phyloP scores from a whole-genome alignment of 1,140 invertebrate genomes.

The Zaprionus camerounensis region DNA sequence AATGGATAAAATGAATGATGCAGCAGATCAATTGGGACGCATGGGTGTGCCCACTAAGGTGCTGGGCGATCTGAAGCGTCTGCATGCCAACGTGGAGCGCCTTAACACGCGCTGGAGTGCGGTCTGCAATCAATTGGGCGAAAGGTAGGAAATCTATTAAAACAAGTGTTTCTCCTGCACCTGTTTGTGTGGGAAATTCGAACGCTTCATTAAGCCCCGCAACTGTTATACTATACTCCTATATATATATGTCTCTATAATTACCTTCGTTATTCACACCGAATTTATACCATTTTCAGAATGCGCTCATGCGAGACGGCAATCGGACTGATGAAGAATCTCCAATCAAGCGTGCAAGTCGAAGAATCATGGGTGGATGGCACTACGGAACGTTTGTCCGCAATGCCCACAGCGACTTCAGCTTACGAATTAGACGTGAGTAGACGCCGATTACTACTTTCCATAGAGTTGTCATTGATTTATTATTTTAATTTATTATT shows the following conservation, averaged over 20 bases:
- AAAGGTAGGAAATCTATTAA: conserved; percentile 87
- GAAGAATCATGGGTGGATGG: conserved; percentile 95
- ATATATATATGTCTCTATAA: conserved; percentile 8
- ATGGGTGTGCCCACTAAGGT: conserved; percentile 88
- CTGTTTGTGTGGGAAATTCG: background rate
- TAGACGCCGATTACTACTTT: conserved; percentile 39
- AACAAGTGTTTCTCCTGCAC: background rate
- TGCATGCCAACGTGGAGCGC: conserved; percentile 96
- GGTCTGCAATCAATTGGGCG: conserved; percentile 94
- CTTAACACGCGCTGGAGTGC: conserved; percentile 95
- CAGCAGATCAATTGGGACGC: conserved; percentile 93
- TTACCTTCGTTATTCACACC: conserved; percentile 45
- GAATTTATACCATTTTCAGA: conserved; percentile 84
- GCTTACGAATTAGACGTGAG: conserved; percentile 84
- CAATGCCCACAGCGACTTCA: conserved; percentile 83
- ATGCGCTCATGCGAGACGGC: conserved; percentile 93
- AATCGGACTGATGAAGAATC: conserved; percentile 93
- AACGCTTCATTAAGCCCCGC: conserved; percentile 25
- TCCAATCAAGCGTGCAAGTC: conserved; percentile 92
- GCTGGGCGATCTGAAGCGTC: conserved; percentile 93
- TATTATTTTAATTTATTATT: conserved; percentile 43
- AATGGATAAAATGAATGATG: conserved; percentile 95
- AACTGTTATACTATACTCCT: background rate
- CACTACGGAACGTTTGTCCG: conserved; percentile 84
- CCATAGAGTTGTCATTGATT: conserved; percentile 27